Evolutionary conservation across 2,888 invertebrate genomes (phyloP).

Genomic region (Aporophyla nigra): DNA sequence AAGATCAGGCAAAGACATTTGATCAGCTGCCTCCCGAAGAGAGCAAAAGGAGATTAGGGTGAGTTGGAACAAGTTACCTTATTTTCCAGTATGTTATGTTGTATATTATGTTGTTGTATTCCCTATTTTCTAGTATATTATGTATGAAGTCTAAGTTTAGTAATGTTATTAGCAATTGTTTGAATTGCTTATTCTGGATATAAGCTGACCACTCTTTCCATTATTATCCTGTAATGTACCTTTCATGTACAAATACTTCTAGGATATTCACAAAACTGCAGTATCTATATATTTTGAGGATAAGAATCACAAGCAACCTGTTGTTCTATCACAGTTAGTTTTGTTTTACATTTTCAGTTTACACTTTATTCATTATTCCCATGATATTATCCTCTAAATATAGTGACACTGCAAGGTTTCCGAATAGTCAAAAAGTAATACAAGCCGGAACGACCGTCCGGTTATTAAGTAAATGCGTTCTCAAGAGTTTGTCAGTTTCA

Average conservation of each 20-base stretch:
- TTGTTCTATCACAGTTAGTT: background rate
- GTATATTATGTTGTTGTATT: too few relatives aligned
- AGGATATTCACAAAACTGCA: background rate
- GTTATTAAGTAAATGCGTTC: too few relatives aligned
- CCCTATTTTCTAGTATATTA: too few relatives aligned
- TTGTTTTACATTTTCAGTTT: background rate
- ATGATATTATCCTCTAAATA: background rate
- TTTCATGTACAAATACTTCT: background rate
- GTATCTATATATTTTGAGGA: background rate
- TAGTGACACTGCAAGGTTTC: background rate
- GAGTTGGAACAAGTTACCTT: conserved; percentile 62
- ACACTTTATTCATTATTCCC: background rate
- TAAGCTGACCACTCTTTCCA: background rate
- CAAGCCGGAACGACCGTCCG: too few relatives aligned
- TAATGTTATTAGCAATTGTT: background rate
- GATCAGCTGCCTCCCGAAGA: conserved; percentile 98
- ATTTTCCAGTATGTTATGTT: too few relatives aligned
- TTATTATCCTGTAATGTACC: background rate
- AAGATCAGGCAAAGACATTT: conserved; percentile 97
- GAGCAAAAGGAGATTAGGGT: conserved; percentile 96
- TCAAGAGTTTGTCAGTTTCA: too few relatives aligned
- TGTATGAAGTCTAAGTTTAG: too few relatives aligned
- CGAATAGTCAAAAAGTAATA: background rate
- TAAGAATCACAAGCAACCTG: background rate
- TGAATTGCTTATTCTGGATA: too few relatives aligned